These are phyloP conservation scores for Leptinotarsa tumamoca DNA, from an alignment of 2,888 invertebrate genomes.

Conservation along the genomic window DNA sequence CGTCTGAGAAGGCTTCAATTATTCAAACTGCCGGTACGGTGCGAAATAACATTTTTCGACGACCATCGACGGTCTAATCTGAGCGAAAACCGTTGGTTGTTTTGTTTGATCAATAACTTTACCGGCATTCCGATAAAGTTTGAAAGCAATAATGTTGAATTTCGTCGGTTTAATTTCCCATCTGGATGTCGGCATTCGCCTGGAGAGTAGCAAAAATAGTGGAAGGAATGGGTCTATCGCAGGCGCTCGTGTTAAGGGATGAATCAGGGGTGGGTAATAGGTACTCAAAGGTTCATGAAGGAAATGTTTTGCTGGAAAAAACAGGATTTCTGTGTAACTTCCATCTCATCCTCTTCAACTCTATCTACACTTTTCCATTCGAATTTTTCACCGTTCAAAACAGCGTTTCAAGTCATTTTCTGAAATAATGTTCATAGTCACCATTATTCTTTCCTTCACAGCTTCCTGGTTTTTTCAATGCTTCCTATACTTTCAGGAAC, in stretches of 20 bases:
- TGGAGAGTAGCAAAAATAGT: not conserved
- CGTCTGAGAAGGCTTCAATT: slow-evolving; percentile 19
- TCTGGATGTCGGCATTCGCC: not conserved
- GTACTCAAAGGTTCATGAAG: too few species aligned
- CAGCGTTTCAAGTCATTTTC: too few species aligned
- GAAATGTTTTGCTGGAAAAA: too few species aligned
- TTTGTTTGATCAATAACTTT: slow-evolving; percentile 7
- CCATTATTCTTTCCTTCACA: too few species aligned
- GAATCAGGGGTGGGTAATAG: not conserved
- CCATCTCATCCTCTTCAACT: too few species aligned
- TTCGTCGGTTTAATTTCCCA: slow-evolving; percentile 15
- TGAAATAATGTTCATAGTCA: too few species aligned
- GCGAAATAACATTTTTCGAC: slow-evolving; percentile 10
- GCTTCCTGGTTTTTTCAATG: too few species aligned
- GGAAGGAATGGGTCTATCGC: not conserved
- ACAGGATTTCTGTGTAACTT: too few species aligned
- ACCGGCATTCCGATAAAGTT: slow-evolving; percentile 9
- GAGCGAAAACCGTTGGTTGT: not conserved
- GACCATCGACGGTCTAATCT: not conserved
- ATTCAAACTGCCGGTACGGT: slow-evolving; percentile 20
- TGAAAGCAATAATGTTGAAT: slow-evolving; percentile 2
- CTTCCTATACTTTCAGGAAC: too few species aligned
- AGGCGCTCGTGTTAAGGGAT: not conserved
- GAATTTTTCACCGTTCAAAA: too few species aligned
- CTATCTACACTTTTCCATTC: too few species aligned